Percentiles rank a stretch among this genome's conserved stretches.
These are phyloP conservation scores for Dendropsophus ebraccatus DNA, from an alignment of 2,113 vertebrate species.

Conservation along the genomic window DNA sequence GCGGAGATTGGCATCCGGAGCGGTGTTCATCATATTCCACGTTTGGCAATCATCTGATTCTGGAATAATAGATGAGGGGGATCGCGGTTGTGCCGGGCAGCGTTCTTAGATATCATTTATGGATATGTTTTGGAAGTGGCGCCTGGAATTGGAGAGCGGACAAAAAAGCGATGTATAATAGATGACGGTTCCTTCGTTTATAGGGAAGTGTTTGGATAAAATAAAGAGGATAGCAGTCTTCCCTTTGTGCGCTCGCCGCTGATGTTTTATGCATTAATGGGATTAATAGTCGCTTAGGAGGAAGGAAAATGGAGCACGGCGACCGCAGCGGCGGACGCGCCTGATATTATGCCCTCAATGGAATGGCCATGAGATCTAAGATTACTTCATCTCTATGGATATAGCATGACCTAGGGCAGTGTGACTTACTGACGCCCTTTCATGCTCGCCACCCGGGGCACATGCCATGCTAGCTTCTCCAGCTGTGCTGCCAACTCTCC, in stretches of 20 bases:
- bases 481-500: too few species aligned
- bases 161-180: conserved; percentile 1
- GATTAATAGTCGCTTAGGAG: not conserved
- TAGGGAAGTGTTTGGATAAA: conserved; percentile 8
- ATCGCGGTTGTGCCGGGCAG: not conserved
- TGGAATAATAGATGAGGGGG: conserved; percentile 27
- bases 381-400: too few species aligned
- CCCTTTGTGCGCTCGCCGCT: not conserved
- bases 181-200: conserved; percentile 3
- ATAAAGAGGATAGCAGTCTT: not conserved
- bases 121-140: not conserved
- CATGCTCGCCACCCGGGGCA: too few species aligned
- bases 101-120: conserved; percentile 17
- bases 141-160: not conserved
- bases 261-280: conserved; percentile 11
- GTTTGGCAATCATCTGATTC: conserved; percentile 3
- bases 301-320: not conserved
- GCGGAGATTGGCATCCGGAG: not conserved
- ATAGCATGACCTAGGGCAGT: too few species aligned
- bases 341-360: not conserved
- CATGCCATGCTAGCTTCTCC: too few species aligned
- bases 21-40: not conserved
- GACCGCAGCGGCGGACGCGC: too few species aligned
- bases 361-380: too few species aligned
- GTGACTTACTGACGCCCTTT: too few species aligned